Conservation (phyloP, 2,888 invertebrate species). For the Achlya flavicornis region DNA sequence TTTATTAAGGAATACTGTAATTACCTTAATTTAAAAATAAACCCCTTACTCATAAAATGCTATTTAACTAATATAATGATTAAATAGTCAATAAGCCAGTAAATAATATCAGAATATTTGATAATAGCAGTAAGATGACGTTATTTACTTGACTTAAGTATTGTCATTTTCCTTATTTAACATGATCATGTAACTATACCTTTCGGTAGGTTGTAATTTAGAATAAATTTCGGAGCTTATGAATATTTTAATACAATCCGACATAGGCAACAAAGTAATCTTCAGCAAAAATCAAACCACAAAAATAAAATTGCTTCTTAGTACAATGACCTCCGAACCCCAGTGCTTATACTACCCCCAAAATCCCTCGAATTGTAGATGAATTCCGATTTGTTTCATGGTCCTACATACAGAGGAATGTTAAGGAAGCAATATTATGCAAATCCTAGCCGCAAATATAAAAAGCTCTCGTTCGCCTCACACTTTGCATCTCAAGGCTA, state of each 20-base stretch:
- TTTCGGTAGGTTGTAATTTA: not conserved
- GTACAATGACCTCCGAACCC: slow-evolving; percentile 9
- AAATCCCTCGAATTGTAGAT: slow-evolving; percentile 40
- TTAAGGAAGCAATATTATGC: slow-evolving; percentile 84
- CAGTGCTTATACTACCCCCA: slow-evolving; percentile 24
- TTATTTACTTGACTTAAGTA: too few relatives aligned
- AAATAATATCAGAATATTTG: too few relatives aligned
- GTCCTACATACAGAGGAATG: slow-evolving; percentile 65
- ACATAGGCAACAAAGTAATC: slow-evolving; percentile 1
- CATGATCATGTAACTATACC: not conserved
- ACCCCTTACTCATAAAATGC: too few relatives aligned
- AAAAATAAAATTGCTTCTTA: not conserved
- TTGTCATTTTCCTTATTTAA: too few relatives aligned
- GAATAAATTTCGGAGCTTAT: too few relatives aligned
- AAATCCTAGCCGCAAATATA: slow-evolving; percentile 81
- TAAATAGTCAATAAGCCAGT: too few relatives aligned
- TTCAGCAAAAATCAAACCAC: not conserved
- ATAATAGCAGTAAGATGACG: too few relatives aligned
- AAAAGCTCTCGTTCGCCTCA: slow-evolving; percentile 76
- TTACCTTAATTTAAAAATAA: too few relatives aligned
- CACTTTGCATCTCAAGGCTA: slow-evolving; percentile 83
- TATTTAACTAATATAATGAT: too few relatives aligned
- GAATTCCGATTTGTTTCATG: slow-evolving; percentile 64
- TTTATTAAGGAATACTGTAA: too few relatives aligned
- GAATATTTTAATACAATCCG: not conserved